Percentiles rank a stretch among this genome's conserved stretches.
phyloP scores from a whole-genome alignment of 1,140 invertebrate genomes.

The Coptotermes formosanus region DNA sequence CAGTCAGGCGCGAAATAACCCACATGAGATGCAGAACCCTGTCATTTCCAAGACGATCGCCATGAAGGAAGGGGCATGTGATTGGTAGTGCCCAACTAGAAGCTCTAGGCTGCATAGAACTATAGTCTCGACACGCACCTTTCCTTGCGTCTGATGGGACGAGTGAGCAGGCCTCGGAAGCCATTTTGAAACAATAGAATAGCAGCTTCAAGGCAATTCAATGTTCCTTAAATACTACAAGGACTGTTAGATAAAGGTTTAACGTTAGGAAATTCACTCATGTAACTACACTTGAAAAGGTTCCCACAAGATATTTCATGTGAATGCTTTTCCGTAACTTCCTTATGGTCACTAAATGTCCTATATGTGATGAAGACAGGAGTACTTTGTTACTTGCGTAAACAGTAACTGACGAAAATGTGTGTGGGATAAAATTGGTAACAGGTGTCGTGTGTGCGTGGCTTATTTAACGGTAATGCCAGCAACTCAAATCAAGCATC shows the following conservation, averaged over 20 bases:
- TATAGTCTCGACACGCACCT: background rate
- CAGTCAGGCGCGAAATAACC: background rate
- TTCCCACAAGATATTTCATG: no score
- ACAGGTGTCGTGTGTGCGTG: no score
- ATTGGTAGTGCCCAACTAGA: background rate
- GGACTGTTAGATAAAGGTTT: background rate
- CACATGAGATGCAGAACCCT: background rate
- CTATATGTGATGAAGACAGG: no score
- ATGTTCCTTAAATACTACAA: background rate
- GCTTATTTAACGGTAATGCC: no score
- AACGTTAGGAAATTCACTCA: no score
- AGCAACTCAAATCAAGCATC: no score
- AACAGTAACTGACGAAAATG: no score
- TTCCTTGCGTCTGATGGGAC: background rate
- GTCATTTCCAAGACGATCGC: constrained; percentile 6
- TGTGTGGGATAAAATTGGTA: no score
- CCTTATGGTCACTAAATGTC: no score
- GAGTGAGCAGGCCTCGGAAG: background rate
- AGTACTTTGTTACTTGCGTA: no score
- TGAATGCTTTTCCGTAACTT: no score
- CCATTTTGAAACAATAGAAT: background rate
- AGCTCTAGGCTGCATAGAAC: background rate
- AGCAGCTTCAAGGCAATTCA: background rate
- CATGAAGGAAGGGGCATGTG: background rate
- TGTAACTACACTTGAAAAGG: no score